phyloP scores from a whole-genome alignment of 2,888 invertebrate species.

The Epiblema foenella region DNA sequence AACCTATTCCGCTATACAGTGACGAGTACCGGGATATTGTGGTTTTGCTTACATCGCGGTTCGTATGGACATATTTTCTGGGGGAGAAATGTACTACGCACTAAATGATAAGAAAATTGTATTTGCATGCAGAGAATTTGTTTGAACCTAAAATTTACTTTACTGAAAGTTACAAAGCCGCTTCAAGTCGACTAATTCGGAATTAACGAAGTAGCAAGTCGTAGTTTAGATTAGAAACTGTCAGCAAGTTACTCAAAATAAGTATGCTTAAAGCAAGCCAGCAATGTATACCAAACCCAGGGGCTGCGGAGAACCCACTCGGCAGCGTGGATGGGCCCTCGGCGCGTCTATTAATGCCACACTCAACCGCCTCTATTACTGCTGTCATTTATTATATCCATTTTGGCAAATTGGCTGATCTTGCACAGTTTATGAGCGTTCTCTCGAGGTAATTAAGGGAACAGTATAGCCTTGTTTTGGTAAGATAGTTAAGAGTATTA shows the following conservation, averaged over 20 bases:
- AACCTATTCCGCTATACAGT: constrained; percentile 25
- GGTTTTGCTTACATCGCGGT: constrained; percentile 35
- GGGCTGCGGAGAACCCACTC: constrained; percentile 15
- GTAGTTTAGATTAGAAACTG: background rate
- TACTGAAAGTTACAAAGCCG: background rate
- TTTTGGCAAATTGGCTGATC: constrained; percentile 82
- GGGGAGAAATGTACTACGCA: background rate
- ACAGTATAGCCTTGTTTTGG: constrained; percentile 51
- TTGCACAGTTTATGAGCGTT: constrained; percentile 56
- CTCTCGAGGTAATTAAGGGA: constrained; percentile 59
- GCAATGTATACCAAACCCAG: constrained; percentile 31
- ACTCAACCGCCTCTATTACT: constrained; percentile 83
- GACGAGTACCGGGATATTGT: constrained; percentile 22
- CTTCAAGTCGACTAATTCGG: background rate
- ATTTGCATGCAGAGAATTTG: background rate
- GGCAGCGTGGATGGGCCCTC: constrained; percentile 26
- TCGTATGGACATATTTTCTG: background rate
- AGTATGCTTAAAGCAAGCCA: constrained; percentile 14
- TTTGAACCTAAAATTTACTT: background rate
- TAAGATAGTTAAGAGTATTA: constrained; percentile 43
- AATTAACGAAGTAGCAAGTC: background rate
- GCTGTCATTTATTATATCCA: constrained; percentile 84
- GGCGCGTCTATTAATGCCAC: constrained; percentile 82
- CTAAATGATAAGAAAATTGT: background rate
- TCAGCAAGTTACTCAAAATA: background rate